These are phyloP conservation scores for Aulostomus chinensis DNA, from an alignment of 2,797 vertebrate species.

Conservation along the genomic window DNA sequence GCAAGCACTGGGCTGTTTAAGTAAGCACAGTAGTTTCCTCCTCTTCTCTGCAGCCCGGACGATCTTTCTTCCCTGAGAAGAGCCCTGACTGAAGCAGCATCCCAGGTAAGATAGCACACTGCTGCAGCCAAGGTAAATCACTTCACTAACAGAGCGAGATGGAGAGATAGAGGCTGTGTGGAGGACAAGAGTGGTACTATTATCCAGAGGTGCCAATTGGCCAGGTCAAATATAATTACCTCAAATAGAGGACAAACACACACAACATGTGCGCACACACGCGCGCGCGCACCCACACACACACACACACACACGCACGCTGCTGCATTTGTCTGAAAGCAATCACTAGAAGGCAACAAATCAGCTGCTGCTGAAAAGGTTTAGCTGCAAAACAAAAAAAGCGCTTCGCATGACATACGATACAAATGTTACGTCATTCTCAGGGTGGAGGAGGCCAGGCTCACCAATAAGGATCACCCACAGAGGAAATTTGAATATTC, in stretches of 20 bases:
- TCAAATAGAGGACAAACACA: slow-evolving; percentile 56
- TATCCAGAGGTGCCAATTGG: slow-evolving; percentile 65
- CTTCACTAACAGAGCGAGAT: slow-evolving; percentile 41
- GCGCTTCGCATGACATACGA: slow-evolving; percentile 32
- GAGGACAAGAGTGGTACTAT: slow-evolving; percentile 49
- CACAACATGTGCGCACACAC: slow-evolving; percentile 11
- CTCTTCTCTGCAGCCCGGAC: no score
- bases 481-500: no score
- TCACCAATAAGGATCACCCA: slow-evolving; percentile 28
- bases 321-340: no score
- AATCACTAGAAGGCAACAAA: slow-evolving; percentile 45
- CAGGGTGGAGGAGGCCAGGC: neutral
- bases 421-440: slow-evolving; percentile 25
- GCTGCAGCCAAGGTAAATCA: slow-evolving; percentile 65
- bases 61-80: no score
- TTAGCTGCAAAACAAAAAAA: slow-evolving; percentile 22
- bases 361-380: slow-evolving; percentile 33
- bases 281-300: slow-evolving; percentile 1
- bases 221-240: slow-evolving; percentile 76
- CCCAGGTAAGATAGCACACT: slow-evolving; percentile 33
- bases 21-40: no score
- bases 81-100: no score
- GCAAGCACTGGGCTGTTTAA: no score
- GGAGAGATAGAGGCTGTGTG: slow-evolving; percentile 27
- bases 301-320: slow-evolving; percentile 1